Evolutionary conservation across 2,797 vertebrate genomes (phyloP), one percentile per base, ranked within the genome.

Genomic region (Poeciliopsis turneri): DNA sequence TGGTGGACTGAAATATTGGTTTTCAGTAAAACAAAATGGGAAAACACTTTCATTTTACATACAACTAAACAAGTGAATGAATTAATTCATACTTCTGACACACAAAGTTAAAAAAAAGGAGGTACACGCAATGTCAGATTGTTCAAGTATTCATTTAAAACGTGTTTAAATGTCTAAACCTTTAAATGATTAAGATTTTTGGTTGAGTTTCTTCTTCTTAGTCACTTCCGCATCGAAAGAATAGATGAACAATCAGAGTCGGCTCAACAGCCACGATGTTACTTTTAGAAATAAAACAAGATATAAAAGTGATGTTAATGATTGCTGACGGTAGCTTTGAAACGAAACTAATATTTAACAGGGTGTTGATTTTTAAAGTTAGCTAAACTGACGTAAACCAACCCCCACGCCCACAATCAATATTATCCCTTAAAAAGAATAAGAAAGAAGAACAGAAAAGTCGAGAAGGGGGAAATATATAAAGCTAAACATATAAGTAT

Each of bases 221-320:
- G 13, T 73, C 79, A 91, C 88, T 92, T 92, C 91, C 86, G 90
- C 87, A 68, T 83, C 47, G 16, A 77, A 77, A 86, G 41, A 1
- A 28, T 43, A 45, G 4, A 20, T 39, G 5, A 43, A 23, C 11
- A 5, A 1, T 45, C 4, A 15, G 20, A 4, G 11, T 2, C 16
- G 36, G 4, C 10, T 47, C 18, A 16, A 57, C 0, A 5, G 13
- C 11, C 15, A 2, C 1, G 1, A 43, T 4, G n/a, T 69, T 30
- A 9, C 25, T 28, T 71, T 4, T 3, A 23, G 1, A 11, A 0
- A 76, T 12, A 36, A 45, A 64, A 46, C 10, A 3, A 10, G 0
- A 25, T 55, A 25, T 61, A 0, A 39, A 45, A 73, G 0, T 4
- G 1, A 8, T 5, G 0, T 61, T 3, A 11, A 1, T 5, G 23